These are phyloP conservation scores for Bombus difficillimus DNA, from an alignment of 1,140 invertebrate genomes.

Conservation along the genomic window DNA sequence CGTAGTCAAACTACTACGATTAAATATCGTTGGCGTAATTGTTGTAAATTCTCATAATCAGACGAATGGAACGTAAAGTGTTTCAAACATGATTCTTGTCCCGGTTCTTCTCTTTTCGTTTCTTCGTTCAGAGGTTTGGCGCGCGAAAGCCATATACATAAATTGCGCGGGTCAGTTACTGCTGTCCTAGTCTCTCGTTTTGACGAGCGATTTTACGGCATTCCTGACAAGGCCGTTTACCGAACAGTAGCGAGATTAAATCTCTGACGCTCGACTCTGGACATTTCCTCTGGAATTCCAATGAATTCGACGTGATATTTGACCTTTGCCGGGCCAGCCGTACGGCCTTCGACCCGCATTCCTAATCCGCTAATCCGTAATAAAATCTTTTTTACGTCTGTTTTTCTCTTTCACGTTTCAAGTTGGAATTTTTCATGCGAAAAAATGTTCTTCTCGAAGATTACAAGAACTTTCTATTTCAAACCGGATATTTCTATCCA, in stretches of 20 bases:
- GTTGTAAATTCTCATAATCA: background rate
- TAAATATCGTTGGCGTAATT: background rate
- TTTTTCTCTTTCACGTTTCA: background rate
- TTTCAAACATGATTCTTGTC: background rate
- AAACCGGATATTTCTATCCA: too few relatives aligned
- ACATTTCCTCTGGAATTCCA: slow-evolving; percentile 26
- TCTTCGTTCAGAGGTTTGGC: background rate
- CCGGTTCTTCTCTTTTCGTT: background rate
- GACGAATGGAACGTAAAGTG: background rate
- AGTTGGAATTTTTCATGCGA: background rate
- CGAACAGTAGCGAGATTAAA: slow-evolving; percentile 27
- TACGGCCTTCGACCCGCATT: slow-evolving; percentile 32
- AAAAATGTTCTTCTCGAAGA: too few relatives aligned
- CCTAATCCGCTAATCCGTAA: slow-evolving; percentile 6
- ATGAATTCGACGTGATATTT: background rate
- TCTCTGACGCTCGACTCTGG: slow-evolving; percentile 30
- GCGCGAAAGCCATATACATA: background rate
- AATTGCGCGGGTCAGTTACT: slow-evolving; percentile 54
- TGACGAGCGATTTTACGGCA: slow-evolving; percentile 41
- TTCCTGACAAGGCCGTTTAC: slow-evolving; percentile 62
- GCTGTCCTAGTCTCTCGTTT: slow-evolving; percentile 12
- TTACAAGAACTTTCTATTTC: too few relatives aligned
- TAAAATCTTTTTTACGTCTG: background rate
- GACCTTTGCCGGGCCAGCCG: background rate
- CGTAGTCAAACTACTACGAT: background rate